A percentile compares a stretch with the other conserved stretches of the same genome.
These are phyloP conservation scores for Drosophila bocqueti DNA, from an alignment of 1,140 invertebrate genomes.

Conservation along the genomic window DNA sequence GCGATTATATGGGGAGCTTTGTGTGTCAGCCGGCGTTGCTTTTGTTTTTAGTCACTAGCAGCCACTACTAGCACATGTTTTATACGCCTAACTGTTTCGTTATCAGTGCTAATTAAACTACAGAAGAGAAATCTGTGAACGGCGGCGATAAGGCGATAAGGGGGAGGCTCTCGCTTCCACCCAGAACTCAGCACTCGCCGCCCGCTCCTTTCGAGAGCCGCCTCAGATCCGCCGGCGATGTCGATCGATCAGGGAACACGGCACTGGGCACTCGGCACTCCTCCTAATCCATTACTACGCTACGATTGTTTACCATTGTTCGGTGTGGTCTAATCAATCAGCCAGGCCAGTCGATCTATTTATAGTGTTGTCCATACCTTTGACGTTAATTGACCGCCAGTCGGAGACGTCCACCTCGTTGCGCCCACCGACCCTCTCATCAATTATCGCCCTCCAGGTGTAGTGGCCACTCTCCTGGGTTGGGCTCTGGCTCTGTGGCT, in stretches of 20 bases:
- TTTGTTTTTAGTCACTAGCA: slow-evolving; percentile 13
- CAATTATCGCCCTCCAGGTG: slow-evolving; percentile 53
- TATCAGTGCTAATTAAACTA: slow-evolving; percentile 64
- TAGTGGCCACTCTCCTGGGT: slow-evolving; percentile 8
- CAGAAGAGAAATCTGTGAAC: slow-evolving; percentile 66
- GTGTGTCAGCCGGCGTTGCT: slow-evolving; percentile 39
- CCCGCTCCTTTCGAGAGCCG: not conserved
- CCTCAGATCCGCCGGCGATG: slow-evolving; percentile 13
- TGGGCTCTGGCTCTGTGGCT: no score
- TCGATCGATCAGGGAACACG: slow-evolving; percentile 38
- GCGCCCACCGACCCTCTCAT: slow-evolving; percentile 31
- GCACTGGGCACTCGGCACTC: not conserved
- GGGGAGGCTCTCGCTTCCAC: no score
- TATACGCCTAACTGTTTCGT: slow-evolving; percentile 35
- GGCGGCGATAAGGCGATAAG: slow-evolving; percentile 42
- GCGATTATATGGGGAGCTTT: slow-evolving; percentile 35
- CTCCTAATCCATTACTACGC: slow-evolving; percentile 39
- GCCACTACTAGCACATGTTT: slow-evolving; percentile 27
- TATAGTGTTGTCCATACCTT: slow-evolving; percentile 36
- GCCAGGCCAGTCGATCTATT: slow-evolving; percentile 44
- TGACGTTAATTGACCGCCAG: slow-evolving; percentile 61
- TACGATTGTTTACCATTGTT: slow-evolving; percentile 21
- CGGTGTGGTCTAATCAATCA: slow-evolving; percentile 26
- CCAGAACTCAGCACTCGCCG: no score
- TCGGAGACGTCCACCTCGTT: slow-evolving; percentile 7